phyloP scores from a whole-genome alignment of 2,888 invertebrate species.

The Hirtodrosophila histrioides region DNA sequence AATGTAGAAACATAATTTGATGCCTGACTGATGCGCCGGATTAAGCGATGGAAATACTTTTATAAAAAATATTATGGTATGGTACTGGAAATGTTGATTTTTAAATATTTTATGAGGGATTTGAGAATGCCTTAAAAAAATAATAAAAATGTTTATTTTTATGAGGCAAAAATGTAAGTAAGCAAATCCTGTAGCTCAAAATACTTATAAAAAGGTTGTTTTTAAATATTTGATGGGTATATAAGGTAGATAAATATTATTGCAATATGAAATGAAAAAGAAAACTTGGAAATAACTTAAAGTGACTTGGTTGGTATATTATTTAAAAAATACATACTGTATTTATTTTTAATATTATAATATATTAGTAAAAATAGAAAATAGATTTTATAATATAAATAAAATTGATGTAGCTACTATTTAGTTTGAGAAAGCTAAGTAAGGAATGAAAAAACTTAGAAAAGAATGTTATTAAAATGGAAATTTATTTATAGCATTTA shows the following conservation, averaged over 20 bases:
- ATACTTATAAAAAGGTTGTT: constrained; percentile 5
- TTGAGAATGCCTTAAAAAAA: background rate
- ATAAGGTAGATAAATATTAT: background rate
- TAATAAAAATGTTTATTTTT: background rate
- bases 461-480: too few species aligned
- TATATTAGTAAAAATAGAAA: too few species aligned
- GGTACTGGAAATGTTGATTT: constrained; percentile 19
- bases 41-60: constrained; percentile 41
- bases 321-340: too few species aligned
- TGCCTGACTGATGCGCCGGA: constrained; percentile 72
- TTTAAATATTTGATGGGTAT: constrained; percentile 2
- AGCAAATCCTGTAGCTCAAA: background rate
- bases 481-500: too few species aligned
- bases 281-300: background rate
- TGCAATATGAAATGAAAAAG: background rate
- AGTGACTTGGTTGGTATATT: too few species aligned
- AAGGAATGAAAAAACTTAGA: too few species aligned
- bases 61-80: constrained; percentile 8
- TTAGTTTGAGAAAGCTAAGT: too few species aligned
- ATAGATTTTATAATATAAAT: too few species aligned
- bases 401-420: too few species aligned
- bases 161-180: background rate
- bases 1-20: constrained; percentile 72
- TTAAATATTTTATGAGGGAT: constrained; percentile 54
- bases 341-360: too few species aligned